Conservation (phyloP, 2,113 vertebrate species). For the Spilogale gracilis region DNA sequence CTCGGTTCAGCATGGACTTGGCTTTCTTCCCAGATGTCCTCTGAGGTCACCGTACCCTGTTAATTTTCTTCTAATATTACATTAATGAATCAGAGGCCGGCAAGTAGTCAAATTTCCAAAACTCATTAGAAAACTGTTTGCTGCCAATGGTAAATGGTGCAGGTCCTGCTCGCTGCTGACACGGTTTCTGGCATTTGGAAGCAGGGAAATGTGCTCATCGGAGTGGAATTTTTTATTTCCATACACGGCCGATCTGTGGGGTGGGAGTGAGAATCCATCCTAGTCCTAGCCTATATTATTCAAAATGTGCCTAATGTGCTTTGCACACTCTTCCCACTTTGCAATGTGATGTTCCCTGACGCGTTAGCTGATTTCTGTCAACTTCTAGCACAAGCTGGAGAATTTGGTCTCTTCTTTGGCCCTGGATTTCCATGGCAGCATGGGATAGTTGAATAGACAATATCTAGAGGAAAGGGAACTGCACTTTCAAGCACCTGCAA, state of each 20-base stretch:
- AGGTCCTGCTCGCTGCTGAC: neutral
- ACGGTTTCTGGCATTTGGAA: constrained; percentile 8
- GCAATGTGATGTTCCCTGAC: neutral
- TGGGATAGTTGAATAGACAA: neutral
- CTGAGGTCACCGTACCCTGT: constrained; percentile 40
- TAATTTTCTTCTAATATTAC: constrained; percentile 68
- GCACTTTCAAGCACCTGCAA: neutral
- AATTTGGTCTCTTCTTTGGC: neutral
- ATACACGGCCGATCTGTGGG: neutral
- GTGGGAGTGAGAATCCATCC: neutral
- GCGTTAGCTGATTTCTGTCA: neutral
- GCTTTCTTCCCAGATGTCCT: constrained; percentile 29
- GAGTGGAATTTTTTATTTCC: constrained; percentile 22
- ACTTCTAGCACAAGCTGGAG: neutral
- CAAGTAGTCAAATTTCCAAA: constrained; percentile 41
- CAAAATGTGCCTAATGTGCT: neutral
- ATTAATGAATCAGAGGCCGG: constrained; percentile 56
- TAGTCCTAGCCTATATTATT: neutral
- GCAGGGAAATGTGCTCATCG: neutral
- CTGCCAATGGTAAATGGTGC: neutral
- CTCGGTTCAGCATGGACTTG: neutral
- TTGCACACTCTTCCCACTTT: neutral
- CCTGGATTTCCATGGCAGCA: neutral
- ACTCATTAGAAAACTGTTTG: neutral
- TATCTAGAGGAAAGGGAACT: neutral